Conservation (phyloP, 2,113 vertebrate species). For the Mixornis gularis region DNA sequence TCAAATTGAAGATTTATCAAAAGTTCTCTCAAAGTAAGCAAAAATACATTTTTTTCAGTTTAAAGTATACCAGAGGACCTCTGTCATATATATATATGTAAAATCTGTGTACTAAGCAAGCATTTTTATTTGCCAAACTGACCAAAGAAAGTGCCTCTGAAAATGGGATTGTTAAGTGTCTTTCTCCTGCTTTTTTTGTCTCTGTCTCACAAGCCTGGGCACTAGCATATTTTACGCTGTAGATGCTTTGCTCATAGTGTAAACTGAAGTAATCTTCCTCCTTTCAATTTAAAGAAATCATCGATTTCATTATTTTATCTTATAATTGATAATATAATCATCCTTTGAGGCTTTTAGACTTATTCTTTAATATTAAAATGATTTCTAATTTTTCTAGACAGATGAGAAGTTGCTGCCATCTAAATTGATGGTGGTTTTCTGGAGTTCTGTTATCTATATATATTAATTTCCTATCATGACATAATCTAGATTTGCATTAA, state of each 20-base stretch:
- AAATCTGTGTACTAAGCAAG: not conserved
- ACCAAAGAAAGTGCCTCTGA: not conserved
- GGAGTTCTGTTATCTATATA: not conserved
- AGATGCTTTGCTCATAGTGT: not conserved
- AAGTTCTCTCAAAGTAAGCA: not conserved
- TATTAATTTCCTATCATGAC: not conserved
- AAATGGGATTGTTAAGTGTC: not conserved
- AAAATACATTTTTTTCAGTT: not conserved
- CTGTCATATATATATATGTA: not conserved
- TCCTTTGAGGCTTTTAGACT: not conserved
- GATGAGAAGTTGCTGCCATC: not conserved
- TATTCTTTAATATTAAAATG: not conserved
- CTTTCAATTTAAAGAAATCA: not conserved
- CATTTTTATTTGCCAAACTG: not conserved
- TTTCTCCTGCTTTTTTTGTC: not conserved
- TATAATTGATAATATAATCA: not conserved
- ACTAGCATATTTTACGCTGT: not conserved
- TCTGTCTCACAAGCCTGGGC: not conserved
- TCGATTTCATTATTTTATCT: not conserved
- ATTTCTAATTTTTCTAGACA: not conserved
- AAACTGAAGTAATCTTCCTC: not conserved
- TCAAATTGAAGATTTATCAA: not conserved
- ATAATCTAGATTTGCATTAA: not conserved
- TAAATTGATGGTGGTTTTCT: not conserved
- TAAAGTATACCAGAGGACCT: not conserved